phyloP scores from a whole-genome alignment of 1,140 invertebrate genomes.

The Rhyacophila brunnea region DNA sequence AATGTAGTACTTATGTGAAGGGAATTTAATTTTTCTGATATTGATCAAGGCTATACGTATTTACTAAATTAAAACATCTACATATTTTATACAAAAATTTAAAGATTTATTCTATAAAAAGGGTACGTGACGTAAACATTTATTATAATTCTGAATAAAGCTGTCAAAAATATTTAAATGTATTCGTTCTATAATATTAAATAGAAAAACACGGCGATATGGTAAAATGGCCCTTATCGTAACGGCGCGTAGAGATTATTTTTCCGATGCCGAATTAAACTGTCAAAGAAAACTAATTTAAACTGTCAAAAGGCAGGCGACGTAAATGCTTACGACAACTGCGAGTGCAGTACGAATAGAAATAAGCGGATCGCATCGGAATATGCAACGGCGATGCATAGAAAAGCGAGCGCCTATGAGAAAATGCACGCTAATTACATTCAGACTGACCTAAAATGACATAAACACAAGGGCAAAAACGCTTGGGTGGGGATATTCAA shows the following conservation, averaged over 20 bases:
- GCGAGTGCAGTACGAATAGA: not conserved
- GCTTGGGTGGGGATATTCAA: slow-evolving; percentile 23
- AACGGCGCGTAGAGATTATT: too few relatives aligned
- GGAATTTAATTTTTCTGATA: too few relatives aligned
- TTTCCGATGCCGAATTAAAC: slow-evolving; percentile 6
- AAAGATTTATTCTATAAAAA: too few relatives aligned
- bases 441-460: slow-evolving; percentile 18
- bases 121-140: too few relatives aligned
- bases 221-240: too few relatives aligned
- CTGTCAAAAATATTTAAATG: too few relatives aligned
- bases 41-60: too few relatives aligned
- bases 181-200: too few relatives aligned
- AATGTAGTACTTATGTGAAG: too few relatives aligned
- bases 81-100: too few relatives aligned
- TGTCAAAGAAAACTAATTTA: slow-evolving; percentile 27
- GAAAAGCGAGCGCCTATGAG: not conserved
- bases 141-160: not conserved
- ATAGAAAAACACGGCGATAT: too few relatives aligned
- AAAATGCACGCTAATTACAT: slow-evolving; percentile 9
- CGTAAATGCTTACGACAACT: not conserved
- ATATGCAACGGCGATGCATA: not conserved
- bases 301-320: slow-evolving; percentile 31
- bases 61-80: too few relatives aligned
- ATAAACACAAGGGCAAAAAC: slow-evolving; percentile 16
- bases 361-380: not conserved